Evolutionary conservation across 2,797 vertebrate species (phyloP), one percentile per base, ranked within the genome.

Genomic region (Emydoidea blandingii): DNA sequence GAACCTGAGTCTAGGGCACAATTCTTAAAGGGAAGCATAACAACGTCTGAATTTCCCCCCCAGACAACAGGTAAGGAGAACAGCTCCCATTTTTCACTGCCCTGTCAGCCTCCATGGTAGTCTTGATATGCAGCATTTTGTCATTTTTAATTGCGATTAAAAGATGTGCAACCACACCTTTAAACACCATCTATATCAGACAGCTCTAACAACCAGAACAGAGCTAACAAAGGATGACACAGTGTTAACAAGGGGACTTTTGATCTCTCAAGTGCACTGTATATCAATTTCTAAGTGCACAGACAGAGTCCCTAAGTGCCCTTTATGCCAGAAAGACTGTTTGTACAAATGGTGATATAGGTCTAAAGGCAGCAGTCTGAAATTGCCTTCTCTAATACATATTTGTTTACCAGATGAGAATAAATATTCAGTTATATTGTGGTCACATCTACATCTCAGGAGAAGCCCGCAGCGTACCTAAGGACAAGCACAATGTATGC

Each of bases 221-320:
- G 25, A 49, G 27, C 59, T 59, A 29, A n/a, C 68, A 87, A 85
- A 4, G 81, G 85, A 68, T 18, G 79, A n/a, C 41, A 74, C 65
- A 78, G 87, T 72, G 27, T 76, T 82, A 65, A 83, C 87, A 16
- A 0, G 3, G 80, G 62, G 65, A 31, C 18, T 16, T 12, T 1
- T 1, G 52, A 79, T 83, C 27, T 29, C n/a, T 37, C 62, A 0
- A 16, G 0, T 19, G 50, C 44, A 19, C 9, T 34, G 15, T 34
- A 49, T 34, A 49, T 31, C 44, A 88, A 62, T 68, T 52, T 37
- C 37, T 62, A 90, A 85, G 19, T 2, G 1, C 49, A 44, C 41
- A 23, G 34, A 18, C 27, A 53, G 76, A 86, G 79, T 86, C 72
- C 91, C 87, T 12, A 1, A 80, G 81, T 25, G 65, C 54, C 90